Percentiles rank a stretch among this genome's conserved stretches.
These are phyloP conservation scores for Notospermus geniculatus DNA, from an alignment of 1,140 invertebrate species.

Conservation along the genomic window DNA sequence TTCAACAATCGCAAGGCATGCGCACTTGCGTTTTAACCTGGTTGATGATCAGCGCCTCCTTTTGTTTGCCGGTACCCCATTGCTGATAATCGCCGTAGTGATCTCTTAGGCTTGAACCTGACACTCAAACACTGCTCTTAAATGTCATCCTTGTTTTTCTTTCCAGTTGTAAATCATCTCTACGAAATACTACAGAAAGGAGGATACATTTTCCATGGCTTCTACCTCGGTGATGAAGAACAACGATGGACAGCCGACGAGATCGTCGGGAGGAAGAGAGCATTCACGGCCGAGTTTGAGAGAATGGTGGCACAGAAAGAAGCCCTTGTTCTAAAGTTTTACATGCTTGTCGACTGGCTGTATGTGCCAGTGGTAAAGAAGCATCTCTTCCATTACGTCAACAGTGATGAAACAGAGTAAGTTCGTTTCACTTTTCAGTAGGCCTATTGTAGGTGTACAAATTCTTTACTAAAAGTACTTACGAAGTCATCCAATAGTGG, in stretches of 20 bases:
- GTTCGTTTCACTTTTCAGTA: constrained; percentile 10
- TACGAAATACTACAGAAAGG: constrained; percentile 33
- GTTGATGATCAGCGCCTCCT: too few species aligned
- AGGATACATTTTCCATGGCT: constrained; percentile 36
- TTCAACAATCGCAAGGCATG: too few species aligned
- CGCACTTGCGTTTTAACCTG: too few species aligned
- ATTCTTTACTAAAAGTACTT: too few species aligned
- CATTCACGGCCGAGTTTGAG: constrained; percentile 40
- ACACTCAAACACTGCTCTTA: not conserved
- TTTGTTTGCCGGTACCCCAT: too few species aligned
- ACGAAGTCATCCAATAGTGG: too few species aligned
- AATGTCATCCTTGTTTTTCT: not conserved
- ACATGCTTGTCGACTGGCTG: constrained; percentile 40
- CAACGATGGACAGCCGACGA: constrained; percentile 41
- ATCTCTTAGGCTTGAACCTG: too few species aligned
- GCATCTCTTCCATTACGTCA: constrained; percentile 43
- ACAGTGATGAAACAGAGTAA: constrained; percentile 38
- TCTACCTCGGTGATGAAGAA: constrained; percentile 38
- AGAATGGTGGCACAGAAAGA: constrained; percentile 33
- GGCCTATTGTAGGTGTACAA: constrained; percentile 2
- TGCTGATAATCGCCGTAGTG: too few species aligned
- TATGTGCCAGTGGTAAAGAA: constrained; percentile 44
- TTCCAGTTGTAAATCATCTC: constrained; percentile 37
- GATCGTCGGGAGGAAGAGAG: constrained; percentile 34
- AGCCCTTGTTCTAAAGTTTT: constrained; percentile 46